Base-by-base conservation (phyloP, 1,140 invertebrate genomes). In the Ylistrum balloti region DNA sequence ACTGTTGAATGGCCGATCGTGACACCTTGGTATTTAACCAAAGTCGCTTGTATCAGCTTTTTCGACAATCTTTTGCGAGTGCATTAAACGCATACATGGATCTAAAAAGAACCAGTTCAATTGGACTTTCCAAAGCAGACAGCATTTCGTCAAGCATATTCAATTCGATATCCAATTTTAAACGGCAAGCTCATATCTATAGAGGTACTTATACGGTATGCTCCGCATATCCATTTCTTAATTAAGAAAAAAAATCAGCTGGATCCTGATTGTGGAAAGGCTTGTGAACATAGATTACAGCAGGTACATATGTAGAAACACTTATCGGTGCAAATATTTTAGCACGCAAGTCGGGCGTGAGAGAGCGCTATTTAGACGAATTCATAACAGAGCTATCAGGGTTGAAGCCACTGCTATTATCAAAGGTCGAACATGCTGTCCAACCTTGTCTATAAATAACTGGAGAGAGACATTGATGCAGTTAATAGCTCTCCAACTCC, bases 41-140 rank as follows among this genome's bases (percentile, higher is more conserved):
- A 13, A 17, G 5, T 33, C 33, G 20, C 33, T 33, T 41, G 33
- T 41, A 45, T 33, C 22, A 0, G 34, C 32, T 17, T 56, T 90
- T 41, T 90, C 89, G 7, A 86, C 89, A 22, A 90, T n/a, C 13
- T 10, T 86, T 3, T 17, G 86, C 33, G 38, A 90, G 87, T 22
- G 89, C 89, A 87, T 90, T 86, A 87, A 90, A 90, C 32, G 86
- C 86, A 11, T 87, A 90, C 85, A 90, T 90, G 11, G 85, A 28
- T 48, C 86, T 41, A 7, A 90, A 48, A 7, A 89, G 33, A 33
- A 28, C 28, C 17, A 28, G 0, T 17, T 33, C 22, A 86, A 86
- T 86, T 0, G 28, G 32, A 9, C 3, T n/a, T 20, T 35, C 34
- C 15, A 88, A 32, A 33, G 35, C 17, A 0, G 13, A 0, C 1